These are phyloP conservation scores for Campopleginae sp. DNA, from an alignment of 2,888 invertebrate species.

Conservation along the genomic window DNA sequence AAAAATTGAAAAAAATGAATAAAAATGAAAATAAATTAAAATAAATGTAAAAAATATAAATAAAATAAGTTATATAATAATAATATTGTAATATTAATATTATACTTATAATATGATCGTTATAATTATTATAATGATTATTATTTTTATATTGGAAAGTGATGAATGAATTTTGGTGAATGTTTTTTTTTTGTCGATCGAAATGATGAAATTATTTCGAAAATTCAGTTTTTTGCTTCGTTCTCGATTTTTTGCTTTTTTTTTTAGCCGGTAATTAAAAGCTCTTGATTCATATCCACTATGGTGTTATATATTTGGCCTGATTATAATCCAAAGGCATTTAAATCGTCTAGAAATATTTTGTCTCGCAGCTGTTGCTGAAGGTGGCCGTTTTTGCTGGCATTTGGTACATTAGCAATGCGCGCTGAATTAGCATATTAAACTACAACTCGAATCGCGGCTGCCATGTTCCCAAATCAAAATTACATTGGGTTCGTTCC, in stretches of 20 bases:
- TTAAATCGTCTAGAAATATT: slow-evolving; percentile 7
- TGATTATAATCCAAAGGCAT: slow-evolving; percentile 1
- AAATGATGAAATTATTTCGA: too few species aligned
- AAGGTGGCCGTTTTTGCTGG: slow-evolving; percentile 9
- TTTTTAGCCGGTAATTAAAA: not conserved
- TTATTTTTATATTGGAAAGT: too few species aligned
- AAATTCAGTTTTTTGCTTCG: not conserved
- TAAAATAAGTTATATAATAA: too few species aligned
- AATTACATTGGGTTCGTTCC: slow-evolving; percentile 21
- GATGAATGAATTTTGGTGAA: too few species aligned
- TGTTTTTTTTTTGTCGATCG: too few species aligned
- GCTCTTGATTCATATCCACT: not conserved
- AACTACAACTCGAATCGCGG: slow-evolving; percentile 19
- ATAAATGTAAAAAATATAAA: too few species aligned
- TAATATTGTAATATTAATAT: too few species aligned
- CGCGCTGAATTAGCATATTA: slow-evolving; percentile 3
- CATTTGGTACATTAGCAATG: slow-evolving; percentile 19
- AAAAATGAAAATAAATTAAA: too few species aligned
- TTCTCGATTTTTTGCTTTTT: not conserved
- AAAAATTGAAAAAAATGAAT: too few species aligned
- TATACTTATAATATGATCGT: too few species aligned
- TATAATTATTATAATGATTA: too few species aligned
- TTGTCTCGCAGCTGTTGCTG: slow-evolving; percentile 13
- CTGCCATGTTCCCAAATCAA: slow-evolving; percentile 7
- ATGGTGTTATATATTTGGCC: not conserved